Conservation (phyloP, 1,140 invertebrate species). For the Euura saliciscinereae region DNA sequence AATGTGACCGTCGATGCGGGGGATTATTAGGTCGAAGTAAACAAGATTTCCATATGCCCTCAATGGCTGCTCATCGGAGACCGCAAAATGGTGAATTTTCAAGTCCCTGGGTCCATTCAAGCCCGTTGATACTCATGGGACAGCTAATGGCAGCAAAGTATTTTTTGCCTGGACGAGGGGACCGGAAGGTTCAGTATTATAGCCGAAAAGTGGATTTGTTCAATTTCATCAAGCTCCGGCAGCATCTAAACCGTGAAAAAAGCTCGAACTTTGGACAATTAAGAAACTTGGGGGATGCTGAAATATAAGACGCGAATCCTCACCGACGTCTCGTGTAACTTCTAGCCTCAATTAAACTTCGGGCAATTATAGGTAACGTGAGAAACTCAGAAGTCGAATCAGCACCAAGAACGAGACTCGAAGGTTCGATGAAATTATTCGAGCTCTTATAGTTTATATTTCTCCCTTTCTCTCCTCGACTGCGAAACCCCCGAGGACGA, state of each 20-base stretch:
- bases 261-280: too few species aligned
- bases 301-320: too few species aligned
- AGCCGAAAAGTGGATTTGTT: background rate
- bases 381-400: background rate
- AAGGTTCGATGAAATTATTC: too few species aligned
- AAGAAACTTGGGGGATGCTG: too few species aligned
- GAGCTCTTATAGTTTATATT: background rate
- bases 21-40: background rate
- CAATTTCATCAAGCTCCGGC: background rate
- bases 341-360: background rate
- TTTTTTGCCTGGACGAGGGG: background rate
- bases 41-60: conserved; percentile 3
- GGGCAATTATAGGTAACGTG: background rate
- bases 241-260: too few species aligned
- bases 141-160: background rate
- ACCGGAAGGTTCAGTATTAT: background rate
- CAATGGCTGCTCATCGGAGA: background rate
- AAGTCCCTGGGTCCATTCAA: background rate
- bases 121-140: background rate
- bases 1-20: background rate
- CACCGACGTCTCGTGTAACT: background rate
- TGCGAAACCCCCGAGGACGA: background rate
- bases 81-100: conserved; percentile 1
- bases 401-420: too few species aligned
- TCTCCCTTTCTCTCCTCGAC: background rate